Percentiles rank a stretch among this genome's conserved stretches.
These are phyloP conservation scores for Pentamera pediparva DNA, from an alignment of 53 echinoderm and acorn worm genomes.

Conservation along the genomic window DNA sequence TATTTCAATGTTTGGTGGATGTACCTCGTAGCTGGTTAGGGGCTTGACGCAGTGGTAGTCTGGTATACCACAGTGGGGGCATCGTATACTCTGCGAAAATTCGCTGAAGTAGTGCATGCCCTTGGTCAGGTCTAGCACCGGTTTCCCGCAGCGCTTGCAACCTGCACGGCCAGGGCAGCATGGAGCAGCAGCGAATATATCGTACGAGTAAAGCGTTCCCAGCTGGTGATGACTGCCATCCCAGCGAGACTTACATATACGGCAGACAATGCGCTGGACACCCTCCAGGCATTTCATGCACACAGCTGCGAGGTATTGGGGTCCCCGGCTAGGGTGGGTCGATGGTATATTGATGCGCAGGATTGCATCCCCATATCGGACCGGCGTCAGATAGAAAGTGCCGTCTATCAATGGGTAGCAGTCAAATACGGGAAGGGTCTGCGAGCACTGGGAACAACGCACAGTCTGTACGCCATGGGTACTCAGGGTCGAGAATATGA, in stretches of 20 bases:
- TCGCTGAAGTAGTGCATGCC: constrained; percentile 98
- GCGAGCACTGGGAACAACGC: constrained; percentile 76
- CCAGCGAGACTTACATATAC: constrained; percentile 97
- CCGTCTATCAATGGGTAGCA: constrained; percentile 96
- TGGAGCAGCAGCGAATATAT: constrained; percentile 97
- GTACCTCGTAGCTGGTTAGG: constrained; percentile 90
- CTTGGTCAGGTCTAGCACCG: constrained; percentile 81
- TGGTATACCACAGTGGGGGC: constrained; percentile 93
- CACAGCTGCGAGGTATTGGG: constrained; percentile 88
- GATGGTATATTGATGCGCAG: constrained; percentile 68
- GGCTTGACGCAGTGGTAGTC: constrained; percentile 99
- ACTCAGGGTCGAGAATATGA: constrained; percentile 79
- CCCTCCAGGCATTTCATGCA: constrained; percentile 99
- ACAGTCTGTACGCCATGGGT: constrained; percentile 65
- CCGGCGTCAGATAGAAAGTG: constrained; percentile 89
- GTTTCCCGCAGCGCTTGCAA: constrained; percentile 95
- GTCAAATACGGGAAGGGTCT: constrained; percentile 87
- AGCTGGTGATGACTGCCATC: constrained; percentile 99
- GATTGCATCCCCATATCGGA: constrained; percentile 78
- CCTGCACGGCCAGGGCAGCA: constrained; percentile 92
- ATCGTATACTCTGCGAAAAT: constrained; percentile 91
- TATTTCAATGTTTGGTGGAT: constrained; percentile 26
- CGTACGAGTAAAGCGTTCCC: constrained; percentile 94
- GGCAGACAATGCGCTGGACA: constrained; percentile 84
- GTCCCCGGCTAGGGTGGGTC: constrained; percentile 21